A percentile compares a stretch with the other conserved stretches of the same genome.
phyloP scores from a whole-genome alignment of 2,888 invertebrate genomes.

The Autographa gamma region DNA sequence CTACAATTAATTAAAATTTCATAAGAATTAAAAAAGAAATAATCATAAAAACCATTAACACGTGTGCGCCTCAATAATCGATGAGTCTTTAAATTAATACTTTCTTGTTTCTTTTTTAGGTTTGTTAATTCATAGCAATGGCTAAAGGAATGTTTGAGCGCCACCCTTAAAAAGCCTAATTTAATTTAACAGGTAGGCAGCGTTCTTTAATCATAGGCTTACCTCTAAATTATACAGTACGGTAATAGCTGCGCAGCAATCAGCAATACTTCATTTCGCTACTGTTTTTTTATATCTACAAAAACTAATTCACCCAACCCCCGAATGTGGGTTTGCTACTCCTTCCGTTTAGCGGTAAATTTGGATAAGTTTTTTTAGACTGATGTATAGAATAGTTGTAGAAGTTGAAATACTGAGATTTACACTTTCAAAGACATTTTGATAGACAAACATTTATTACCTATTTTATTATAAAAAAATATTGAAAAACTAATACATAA shows the following conservation, averaged over 20 bases:
- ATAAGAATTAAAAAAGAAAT: conserved; percentile 64
- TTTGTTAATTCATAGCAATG: conserved; percentile 76
- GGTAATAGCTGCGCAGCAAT: conserved; percentile 86
- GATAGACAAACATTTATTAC: not conserved
- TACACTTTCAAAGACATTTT: not conserved
- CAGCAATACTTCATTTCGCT: conserved; percentile 88
- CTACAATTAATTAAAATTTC: conserved; percentile 54
- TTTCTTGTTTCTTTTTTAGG: conserved; percentile 74
- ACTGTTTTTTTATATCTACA: conserved; percentile 80
- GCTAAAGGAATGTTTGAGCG: conserved; percentile 74
- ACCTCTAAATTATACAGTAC: conserved; percentile 85
- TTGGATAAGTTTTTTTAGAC: not conserved
- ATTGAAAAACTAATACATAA: no score
- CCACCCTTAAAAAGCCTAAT: conserved; percentile 88
- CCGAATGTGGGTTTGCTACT: conserved; percentile 63
- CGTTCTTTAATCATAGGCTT: conserved; percentile 87
- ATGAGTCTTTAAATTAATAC: conserved; percentile 82
- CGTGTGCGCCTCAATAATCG: conserved; percentile 80
- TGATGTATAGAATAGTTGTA: not conserved
- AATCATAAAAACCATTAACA: conserved; percentile 81
- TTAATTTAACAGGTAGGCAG: conserved; percentile 89
- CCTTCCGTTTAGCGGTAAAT: conserved; percentile 62
- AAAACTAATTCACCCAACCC: conserved; percentile 70
- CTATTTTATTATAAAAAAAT: no score
- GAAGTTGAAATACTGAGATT: not conserved